Conservation (phyloP, 2,113 vertebrate species). For the Rhinichthys klamathensis region DNA sequence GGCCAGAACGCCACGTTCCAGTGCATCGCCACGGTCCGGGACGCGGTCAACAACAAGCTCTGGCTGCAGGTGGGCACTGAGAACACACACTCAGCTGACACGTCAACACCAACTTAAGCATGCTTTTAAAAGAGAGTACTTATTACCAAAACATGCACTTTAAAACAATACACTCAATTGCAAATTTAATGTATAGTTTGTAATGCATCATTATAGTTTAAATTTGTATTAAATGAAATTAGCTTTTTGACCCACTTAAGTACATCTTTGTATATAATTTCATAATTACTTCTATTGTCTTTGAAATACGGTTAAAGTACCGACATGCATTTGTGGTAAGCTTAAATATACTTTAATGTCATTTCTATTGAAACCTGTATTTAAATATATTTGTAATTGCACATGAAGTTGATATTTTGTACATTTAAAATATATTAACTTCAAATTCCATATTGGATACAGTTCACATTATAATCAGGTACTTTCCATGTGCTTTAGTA, state of each 20-base stretch:
- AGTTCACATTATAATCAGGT: too few relatives aligned
- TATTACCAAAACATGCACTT: not conserved
- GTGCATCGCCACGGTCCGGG: slow-evolving; percentile 94
- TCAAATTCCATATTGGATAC: not conserved
- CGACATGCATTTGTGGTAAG: not conserved
- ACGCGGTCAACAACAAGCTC: slow-evolving; percentile 92
- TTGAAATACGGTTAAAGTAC: not conserved
- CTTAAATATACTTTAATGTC: not conserved
- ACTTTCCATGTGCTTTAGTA: too few relatives aligned
- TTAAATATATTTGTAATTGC: not conserved
- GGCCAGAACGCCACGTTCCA: slow-evolving; percentile 99
- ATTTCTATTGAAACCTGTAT: not conserved
- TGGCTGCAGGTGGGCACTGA: slow-evolving; percentile 91
- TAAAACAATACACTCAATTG: not conserved
- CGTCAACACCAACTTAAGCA: not conserved
- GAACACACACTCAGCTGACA: not conserved
- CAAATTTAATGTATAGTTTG: not conserved
- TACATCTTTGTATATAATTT: too few relatives aligned
- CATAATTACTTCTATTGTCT: not conserved
- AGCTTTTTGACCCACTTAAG: too few relatives aligned
- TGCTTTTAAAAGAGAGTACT: not conserved
- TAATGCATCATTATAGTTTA: not conserved
- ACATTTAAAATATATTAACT: not conserved
- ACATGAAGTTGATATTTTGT: not conserved
- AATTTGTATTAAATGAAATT: not conserved